Evolutionary conservation across 2,888 invertebrate genomes (phyloP).

Genomic region (Carabus problematicus): DNA sequence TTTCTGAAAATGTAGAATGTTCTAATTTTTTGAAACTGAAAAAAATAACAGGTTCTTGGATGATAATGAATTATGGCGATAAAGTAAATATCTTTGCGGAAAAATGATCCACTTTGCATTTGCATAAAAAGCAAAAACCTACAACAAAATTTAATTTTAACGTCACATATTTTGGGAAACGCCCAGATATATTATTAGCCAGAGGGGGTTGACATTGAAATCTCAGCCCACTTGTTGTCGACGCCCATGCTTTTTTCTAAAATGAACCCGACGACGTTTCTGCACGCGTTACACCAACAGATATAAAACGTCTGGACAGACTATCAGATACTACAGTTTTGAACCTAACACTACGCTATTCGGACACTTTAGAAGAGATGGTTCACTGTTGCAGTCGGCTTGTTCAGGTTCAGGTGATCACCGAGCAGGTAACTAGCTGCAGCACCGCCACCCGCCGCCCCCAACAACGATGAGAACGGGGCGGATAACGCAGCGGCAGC

Average conservation of each 20-base stretch:
- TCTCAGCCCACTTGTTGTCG: constrained; percentile 54
- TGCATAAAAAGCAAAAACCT: too few relatives aligned
- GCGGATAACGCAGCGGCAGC: constrained; percentile 68
- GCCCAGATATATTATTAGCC: too few relatives aligned
- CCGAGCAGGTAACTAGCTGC: constrained; percentile 68
- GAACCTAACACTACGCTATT: not conserved
- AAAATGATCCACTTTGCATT: too few relatives aligned
- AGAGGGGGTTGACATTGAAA: constrained; percentile 53
- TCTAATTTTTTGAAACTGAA: constrained; percentile 17
- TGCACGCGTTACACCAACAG: constrained; percentile 1
- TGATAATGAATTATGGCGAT: too few relatives aligned
- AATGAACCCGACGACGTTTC: too few relatives aligned
- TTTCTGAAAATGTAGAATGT: constrained; percentile 8
- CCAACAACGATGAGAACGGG: constrained; percentile 66
- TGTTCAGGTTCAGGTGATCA: constrained; percentile 62
- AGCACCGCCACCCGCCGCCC: constrained; percentile 61
- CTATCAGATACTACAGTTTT: constrained; percentile 3
- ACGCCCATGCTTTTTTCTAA: constrained; percentile 14
- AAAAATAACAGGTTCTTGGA: too few relatives aligned
- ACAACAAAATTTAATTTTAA: too few relatives aligned
- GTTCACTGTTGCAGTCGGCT: constrained; percentile 67
- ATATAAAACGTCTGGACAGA: constrained; percentile 16
- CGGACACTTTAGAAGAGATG: constrained; percentile 61
- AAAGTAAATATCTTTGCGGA: too few relatives aligned
- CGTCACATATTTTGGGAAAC: too few relatives aligned